Percentiles rank a stretch among this genome's conserved stretches.
Evolutionary conservation across 1,140 invertebrate species (phyloP).

Genomic region (Macrotrachela quadricornifera): DNA sequence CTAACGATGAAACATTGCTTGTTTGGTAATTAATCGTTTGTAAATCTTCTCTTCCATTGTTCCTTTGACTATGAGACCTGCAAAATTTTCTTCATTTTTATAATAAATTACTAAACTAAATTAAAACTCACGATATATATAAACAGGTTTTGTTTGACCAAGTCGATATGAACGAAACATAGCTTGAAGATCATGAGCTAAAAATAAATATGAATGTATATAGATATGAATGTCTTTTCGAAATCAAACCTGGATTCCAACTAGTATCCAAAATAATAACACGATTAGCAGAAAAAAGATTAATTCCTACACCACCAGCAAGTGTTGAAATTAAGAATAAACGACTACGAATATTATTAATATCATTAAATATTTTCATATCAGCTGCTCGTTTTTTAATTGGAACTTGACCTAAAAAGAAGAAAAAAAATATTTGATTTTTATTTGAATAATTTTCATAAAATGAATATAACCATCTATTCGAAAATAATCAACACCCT

Average conservation of each 20-base stretch:
- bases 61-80: conserved; percentile 56
- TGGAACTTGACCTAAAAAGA: too few species aligned
- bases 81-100: too few species aligned
- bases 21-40: conserved; percentile 75
- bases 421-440: too few species aligned
- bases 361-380: conserved; percentile 62
- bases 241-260: conserved; percentile 55
- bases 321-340: conserved; percentile 83
- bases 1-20: conserved; percentile 59
- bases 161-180: conserved; percentile 84
- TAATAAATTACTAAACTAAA: too few species aligned
- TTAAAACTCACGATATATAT: conserved; percentile 89
- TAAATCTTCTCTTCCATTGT: conserved; percentile 99
- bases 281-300: conserved; percentile 78
- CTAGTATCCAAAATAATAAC: conserved; percentile 91
- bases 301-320: conserved; percentile 72
- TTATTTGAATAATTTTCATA: too few species aligned
- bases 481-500: conserved; percentile 68
- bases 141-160: conserved; percentile 65
- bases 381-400: conserved; percentile 49
- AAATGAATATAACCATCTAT: too few species aligned
- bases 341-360: conserved; percentile 23
- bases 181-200: conserved; percentile 81
- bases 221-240: too few species aligned
- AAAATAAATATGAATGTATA: too few species aligned